Percentiles rank a stretch among this genome's conserved stretches.
These are phyloP conservation scores for Pica pica DNA, from an alignment of 2,113 vertebrate species.

Conservation along the genomic window DNA sequence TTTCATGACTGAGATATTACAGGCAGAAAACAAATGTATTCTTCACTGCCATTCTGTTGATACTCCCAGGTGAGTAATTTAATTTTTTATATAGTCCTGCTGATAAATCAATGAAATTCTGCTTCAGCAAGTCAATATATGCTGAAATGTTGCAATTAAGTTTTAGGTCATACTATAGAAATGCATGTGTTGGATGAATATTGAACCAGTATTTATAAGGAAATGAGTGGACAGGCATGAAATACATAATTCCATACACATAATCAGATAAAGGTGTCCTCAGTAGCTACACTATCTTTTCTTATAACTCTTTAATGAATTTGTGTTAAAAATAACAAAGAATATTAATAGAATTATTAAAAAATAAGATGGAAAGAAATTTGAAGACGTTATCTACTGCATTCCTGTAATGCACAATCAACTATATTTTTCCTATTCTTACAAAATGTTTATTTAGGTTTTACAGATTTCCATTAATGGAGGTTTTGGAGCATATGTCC, in stretches of 20 bases:
- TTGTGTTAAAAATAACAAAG: not conserved
- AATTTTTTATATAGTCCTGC: not conserved
- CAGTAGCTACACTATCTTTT: not conserved
- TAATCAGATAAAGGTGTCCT: not conserved
- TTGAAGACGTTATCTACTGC: not conserved
- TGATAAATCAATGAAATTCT: not conserved
- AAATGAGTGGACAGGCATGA: not conserved
- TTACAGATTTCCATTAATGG: not conserved
- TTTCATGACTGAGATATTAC: not conserved
- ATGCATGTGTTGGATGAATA: not conserved
- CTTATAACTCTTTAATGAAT: not conserved
- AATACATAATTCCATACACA: not conserved
- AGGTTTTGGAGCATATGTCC: rapidly evolving
- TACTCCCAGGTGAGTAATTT: not conserved
- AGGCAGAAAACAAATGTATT: not conserved
- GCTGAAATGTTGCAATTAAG: not conserved
- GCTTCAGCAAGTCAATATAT: not conserved
- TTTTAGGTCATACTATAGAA: not conserved
- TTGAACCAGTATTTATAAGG: not conserved
- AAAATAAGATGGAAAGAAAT: not conserved
- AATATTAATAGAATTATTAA: not conserved
- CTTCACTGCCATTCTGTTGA: not conserved
- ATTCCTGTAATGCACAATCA: not conserved
- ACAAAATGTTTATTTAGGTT: not conserved
- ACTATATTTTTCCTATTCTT: not conserved